These are phyloP conservation scores for Apoderus coryli DNA, from an alignment of 2,888 invertebrate species.

Conservation along the genomic window DNA sequence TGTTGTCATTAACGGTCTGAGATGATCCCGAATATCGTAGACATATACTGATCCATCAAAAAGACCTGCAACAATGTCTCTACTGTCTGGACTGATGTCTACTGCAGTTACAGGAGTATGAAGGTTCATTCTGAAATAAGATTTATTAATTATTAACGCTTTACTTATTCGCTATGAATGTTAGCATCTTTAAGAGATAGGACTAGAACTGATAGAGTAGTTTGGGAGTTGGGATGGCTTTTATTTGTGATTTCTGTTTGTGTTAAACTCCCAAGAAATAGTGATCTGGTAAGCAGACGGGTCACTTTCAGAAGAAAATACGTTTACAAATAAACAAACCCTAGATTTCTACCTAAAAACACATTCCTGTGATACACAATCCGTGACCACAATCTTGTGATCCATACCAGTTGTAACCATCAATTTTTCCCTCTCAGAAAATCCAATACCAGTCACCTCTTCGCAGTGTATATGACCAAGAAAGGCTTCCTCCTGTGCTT, in stretches of 20 bases:
- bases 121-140: constrained; percentile 20
- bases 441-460: constrained; percentile 21
- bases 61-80: constrained; percentile 23
- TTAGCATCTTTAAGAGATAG: too few relatives aligned
- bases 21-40: constrained; percentile 24
- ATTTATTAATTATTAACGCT: too few relatives aligned
- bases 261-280: too few relatives aligned
- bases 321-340: too few relatives aligned
- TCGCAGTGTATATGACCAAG: constrained; percentile 19
- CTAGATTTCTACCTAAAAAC: constrained; percentile 20
- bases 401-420: constrained; percentile 25
- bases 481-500: too few relatives aligned
- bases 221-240: too few relatives aligned
- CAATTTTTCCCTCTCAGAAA: constrained; percentile 20
- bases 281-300: too few relatives aligned
- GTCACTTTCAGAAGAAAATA: too few relatives aligned
- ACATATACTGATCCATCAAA: constrained; percentile 24
- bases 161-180: too few relatives aligned
- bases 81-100: constrained; percentile 23
- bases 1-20: constrained; percentile 20
- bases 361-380: constrained; percentile 19
- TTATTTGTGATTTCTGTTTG: too few relatives aligned
- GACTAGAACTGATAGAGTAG: too few relatives aligned
- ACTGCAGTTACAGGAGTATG: constrained; percentile 23
- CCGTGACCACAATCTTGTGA: constrained; percentile 24